Base-by-base conservation (phyloP, 2,113 vertebrate species). In the Neodon shergylaensis region DNA sequence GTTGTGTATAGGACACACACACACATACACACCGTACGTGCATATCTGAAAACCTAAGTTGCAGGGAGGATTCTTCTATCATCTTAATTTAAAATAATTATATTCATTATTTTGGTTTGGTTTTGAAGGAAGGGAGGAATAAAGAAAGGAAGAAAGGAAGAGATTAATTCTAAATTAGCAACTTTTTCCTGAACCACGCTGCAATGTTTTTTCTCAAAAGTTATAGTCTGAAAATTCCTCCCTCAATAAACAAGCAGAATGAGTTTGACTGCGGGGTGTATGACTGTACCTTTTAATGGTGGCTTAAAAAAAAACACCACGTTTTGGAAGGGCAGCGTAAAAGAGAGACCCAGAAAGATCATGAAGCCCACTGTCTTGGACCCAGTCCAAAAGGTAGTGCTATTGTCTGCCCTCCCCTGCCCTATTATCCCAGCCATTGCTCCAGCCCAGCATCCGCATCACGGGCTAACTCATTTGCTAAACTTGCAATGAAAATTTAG, bases 181-280 rank as follows among this genome's bases (percentile, higher is more conserved):
- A 22, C 79, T 73, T 58, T 61, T 87, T 84, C 49, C 68, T 73
- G 84, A 65, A 88, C 72, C 33, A 85, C 72, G 74, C 79, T 82
- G 39, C 31, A 81, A 68, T 61, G 44, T 77, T 90, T 84, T 79
- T 91, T 97, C 72, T 93, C 65, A 76, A 81, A 96, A 97, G 88
- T 76, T 47, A 86, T 0, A 14, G 65, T 52, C 84, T 96, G 76
- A 83, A 90, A 93, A 72, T 86, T 47, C 84, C 58, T 92, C 70
- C 83, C 66, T 88, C 61, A 52, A 39, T 73, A 93, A 94, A 88
- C 90, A 96, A 93, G 82, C 87, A 91, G 88, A 95, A 95, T 26
- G 47, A 66, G 22, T 47, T 26, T 91, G 77, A 89, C 72, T 94
- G 58, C 0, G 0, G 88, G 94, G 54, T n/a, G 1, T 58, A 78